Evolutionary conservation across 2,113 vertebrate species (phyloP).

Genomic region (Gulo gulo): DNA sequence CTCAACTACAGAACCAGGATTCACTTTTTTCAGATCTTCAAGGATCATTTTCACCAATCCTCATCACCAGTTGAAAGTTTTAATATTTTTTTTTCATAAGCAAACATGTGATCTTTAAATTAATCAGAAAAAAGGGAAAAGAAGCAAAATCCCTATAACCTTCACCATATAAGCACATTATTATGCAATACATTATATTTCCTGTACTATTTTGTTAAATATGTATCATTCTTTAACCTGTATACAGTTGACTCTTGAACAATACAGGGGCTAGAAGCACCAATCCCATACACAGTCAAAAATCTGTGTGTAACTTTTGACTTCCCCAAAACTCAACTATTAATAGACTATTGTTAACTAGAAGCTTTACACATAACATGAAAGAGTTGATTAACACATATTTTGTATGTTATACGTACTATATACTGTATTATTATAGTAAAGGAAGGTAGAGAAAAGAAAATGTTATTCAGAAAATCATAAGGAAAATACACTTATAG

Average conservation of each 20-base stretch:
- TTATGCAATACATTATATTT: background rate
- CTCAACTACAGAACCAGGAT: background rate
- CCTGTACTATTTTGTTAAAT: background rate
- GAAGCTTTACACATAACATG: background rate
- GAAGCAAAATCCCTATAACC: background rate
- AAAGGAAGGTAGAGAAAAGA: background rate
- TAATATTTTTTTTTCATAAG: background rate
- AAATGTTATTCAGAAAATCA: background rate
- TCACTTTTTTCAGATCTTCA: background rate
- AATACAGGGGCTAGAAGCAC: background rate
- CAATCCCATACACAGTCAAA: background rate
- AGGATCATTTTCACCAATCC: background rate
- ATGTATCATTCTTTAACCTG: background rate
- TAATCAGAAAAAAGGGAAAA: background rate
- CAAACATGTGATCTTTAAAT: background rate
- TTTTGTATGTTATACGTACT: background rate
- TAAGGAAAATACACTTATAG: background rate
- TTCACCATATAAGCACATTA: accelerated
- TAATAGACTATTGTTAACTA: background rate
- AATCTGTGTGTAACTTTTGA: background rate
- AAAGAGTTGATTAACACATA: background rate
- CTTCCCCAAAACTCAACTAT: background rate
- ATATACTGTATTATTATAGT: background rate
- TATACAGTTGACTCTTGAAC: background rate
- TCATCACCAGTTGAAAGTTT: background rate